Conservation (phyloP, 2,888 invertebrate genomes). For the Junonia oenone region DNA sequence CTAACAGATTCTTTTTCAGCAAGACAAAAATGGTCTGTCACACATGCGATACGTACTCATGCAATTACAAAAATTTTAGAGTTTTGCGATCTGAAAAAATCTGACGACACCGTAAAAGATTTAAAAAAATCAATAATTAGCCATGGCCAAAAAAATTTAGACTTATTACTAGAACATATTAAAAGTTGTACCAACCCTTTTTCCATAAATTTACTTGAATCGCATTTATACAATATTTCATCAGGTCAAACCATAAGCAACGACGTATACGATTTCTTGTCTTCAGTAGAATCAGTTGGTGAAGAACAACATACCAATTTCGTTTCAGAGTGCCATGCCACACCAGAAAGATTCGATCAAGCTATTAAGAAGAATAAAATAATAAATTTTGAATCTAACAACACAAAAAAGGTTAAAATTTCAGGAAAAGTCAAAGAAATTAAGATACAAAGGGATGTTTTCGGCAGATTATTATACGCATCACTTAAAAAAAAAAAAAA, state of each 20-base stretch:
- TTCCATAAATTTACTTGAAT: conserved; percentile 4
- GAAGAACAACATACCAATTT: conserved; percentile 12
- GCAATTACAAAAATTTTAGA: conserved; percentile 17
- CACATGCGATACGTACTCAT: conserved; percentile 18
- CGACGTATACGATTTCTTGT: conserved; percentile 9
- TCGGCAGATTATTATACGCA: conserved; percentile 17
- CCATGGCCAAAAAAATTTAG: conserved; percentile 19
- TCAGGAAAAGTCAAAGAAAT: conserved; percentile 21
- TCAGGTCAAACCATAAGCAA: conserved; percentile 13
- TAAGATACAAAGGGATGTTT: conserved; percentile 18
- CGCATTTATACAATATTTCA: conserved; percentile 16
- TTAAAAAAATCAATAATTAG: conserved; percentile 17
- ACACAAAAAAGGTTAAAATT: conserved; percentile 13
- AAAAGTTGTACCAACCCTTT: conserved; percentile 16
- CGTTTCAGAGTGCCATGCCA: conserved; percentile 10
- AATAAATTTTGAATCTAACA: conserved; percentile 18
- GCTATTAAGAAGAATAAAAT: conserved; percentile 17
- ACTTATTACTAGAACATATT: conserved; percentile 17
- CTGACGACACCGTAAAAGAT: conserved; percentile 22
- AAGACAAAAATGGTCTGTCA: conserved; percentile 18
- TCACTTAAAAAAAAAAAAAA: conserved; percentile 22
- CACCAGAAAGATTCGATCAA: conserved; percentile 19
- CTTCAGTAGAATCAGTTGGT: conserved; percentile 11
- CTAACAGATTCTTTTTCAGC: conserved; percentile 15
- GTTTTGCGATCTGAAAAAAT: conserved; percentile 22